Evolutionary conservation across 1,140 invertebrate genomes (phyloP), one percentile per base, ranked within the genome.

Genomic region (Brachionus rotundiformis): DNA sequence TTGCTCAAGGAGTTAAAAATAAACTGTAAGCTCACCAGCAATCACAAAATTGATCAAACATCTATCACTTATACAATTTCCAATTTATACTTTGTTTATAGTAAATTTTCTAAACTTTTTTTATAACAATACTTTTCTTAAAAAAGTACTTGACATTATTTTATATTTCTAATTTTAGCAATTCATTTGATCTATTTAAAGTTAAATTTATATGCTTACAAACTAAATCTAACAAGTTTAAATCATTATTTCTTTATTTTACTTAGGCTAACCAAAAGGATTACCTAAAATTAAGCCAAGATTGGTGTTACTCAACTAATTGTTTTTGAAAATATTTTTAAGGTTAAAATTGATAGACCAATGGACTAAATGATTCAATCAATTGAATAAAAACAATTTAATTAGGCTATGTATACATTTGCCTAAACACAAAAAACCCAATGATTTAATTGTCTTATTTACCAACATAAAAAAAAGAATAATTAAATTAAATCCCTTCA

Each of bases 401-500:
- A 54, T 19, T 2, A 54, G 47, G n/a, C 47, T 7, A 54, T 19
- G 47, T 4, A 54, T 54, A 54, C 47, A 54, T 54, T 54, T n/a
- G 23, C 23, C n/a, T 19, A 23, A 54, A 19, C 47, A 2, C 3
- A 19, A 54, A 23, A 23, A 19, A 6, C 6, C 19, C 8, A 19
- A 23, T 54, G 19, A 54, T 54, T 54, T 54, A 54, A 54, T 54
- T 54, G 47, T 19, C 23, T 54, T 54, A 54, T 54, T 54, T 54
- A 54, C 47, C 47, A 19, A n/a, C n/a, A n/a, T n/a, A n/a, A n/a
- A 54, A 54, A 47, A 16, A 23, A 54, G n/a, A 19, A 54, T 23
- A 54, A 49, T 49, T 49, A 49, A 49, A 16, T 54, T 19, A 54
- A 54, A 54, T 54, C 47, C 47, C 47, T 54, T 54, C 47, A 19